phyloP scores from a whole-genome alignment of 2,113 vertebrate genomes.

The Petroica traversi region DNA sequence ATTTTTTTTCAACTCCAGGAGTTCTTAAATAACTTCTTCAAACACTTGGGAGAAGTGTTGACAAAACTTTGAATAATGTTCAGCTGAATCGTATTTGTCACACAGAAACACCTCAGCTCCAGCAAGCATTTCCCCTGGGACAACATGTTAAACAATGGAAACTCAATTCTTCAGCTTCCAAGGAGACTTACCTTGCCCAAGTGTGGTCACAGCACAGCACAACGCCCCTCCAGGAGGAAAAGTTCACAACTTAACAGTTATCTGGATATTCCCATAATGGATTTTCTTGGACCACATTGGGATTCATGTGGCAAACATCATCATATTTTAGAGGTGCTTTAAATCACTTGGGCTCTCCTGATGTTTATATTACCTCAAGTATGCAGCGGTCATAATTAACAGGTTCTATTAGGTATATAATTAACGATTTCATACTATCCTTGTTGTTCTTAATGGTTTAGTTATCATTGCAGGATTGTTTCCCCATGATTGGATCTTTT shows the following conservation, averaged over 20 bases:
- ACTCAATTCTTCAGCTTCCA: background rate
- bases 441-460: background rate
- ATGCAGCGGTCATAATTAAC: background rate
- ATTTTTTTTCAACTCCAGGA: background rate
- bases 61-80: constrained; percentile 31
- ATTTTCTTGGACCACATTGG: background rate
- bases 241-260: background rate
- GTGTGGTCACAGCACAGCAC: background rate
- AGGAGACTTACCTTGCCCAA: background rate
- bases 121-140: background rate
- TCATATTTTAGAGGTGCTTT: background rate
- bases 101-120: background rate
- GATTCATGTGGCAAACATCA: background rate
- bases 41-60: background rate
- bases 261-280: background rate
- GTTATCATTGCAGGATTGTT: background rate
- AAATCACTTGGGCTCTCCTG: background rate
- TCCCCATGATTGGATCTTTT: rapidly evolving
- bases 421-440: background rate
- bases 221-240: background rate
- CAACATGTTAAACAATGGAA: background rate
- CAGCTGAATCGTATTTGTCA: background rate
- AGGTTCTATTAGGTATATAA: background rate
- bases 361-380: background rate
- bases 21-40: constrained; percentile 41